phyloP scores from a whole-genome alignment of 1,140 invertebrate genomes.

The Monomorium pharaonis region DNA sequence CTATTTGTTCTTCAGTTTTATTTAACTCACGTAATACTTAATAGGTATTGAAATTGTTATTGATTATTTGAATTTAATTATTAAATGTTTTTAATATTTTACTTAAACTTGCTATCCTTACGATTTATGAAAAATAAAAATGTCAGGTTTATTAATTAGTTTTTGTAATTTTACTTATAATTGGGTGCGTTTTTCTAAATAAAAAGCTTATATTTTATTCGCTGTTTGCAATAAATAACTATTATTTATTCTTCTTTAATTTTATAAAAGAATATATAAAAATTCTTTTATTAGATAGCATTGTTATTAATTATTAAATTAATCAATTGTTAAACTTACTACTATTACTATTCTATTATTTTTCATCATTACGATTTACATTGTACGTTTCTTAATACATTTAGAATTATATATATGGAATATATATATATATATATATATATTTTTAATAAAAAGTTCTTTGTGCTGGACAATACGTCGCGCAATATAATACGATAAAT shows the following conservation, averaged over 20 bases:
- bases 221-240: no score
- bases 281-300: background rate
- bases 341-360: background rate
- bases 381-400: no score
- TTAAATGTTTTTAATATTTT: background rate
- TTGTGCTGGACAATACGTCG: background rate
- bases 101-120: background rate
- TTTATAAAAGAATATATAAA: background rate
- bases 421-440: no score
- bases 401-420: no score
- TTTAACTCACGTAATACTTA: background rate
- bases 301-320: background rate
- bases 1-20: background rate
- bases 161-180: no score
- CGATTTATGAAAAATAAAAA: background rate
- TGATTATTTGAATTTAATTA: background rate
- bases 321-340: background rate
- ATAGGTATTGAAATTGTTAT: no score
- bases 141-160: no score
- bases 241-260: background rate
- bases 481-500: conserved; percentile 43
- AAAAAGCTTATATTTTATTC: no score
- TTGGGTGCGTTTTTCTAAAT: no score
- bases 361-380: background rate
- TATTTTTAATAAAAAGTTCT: background rate